phyloP scores from a whole-genome alignment of 2,797 vertebrate genomes.

The Tympanoctomys barrerae region DNA sequence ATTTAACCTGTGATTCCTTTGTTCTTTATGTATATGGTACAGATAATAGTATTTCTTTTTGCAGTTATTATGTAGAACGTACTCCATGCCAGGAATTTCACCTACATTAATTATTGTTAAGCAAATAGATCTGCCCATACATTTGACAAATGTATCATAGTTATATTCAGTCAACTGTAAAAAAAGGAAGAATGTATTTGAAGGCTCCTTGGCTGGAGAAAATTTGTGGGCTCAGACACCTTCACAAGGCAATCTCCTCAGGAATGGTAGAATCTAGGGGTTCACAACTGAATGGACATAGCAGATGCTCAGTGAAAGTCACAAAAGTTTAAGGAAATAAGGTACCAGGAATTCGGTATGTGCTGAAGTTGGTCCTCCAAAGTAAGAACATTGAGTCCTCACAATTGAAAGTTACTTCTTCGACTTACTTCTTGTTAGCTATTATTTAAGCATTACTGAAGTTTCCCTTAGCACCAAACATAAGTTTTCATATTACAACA shows the following conservation, averaged over 20 bases:
- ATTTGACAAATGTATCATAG: conserved; percentile 16
- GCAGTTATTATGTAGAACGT: not conserved
- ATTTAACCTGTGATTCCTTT: conserved; percentile 35
- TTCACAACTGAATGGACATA: conserved; percentile 17
- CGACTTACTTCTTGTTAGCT: conserved; percentile 39
- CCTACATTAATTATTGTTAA: not conserved
- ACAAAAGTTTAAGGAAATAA: not conserved
- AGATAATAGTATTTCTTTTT: not conserved
- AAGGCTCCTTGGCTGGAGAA: not conserved
- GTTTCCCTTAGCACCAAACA: not conserved
- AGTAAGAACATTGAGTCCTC: not conserved
- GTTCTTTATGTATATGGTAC: not conserved
- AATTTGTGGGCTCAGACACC: not conserved
- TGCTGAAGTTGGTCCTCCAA: not conserved
- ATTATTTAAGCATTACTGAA: not conserved
- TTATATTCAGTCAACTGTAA: not conserved
- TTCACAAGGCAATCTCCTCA: conserved; percentile 8
- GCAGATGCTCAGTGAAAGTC: conserved; percentile 4
- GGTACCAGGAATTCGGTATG: not conserved
- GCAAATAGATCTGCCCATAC: not conserved
- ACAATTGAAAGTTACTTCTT: conserved; percentile 11
- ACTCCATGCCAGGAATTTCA: not conserved
- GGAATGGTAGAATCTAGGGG: conserved; percentile 12
- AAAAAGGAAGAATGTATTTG: not conserved
- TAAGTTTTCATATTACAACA: not conserved